Evolutionary conservation across 2,888 invertebrate species (phyloP).

Genomic region (Nudaria mundana): DNA sequence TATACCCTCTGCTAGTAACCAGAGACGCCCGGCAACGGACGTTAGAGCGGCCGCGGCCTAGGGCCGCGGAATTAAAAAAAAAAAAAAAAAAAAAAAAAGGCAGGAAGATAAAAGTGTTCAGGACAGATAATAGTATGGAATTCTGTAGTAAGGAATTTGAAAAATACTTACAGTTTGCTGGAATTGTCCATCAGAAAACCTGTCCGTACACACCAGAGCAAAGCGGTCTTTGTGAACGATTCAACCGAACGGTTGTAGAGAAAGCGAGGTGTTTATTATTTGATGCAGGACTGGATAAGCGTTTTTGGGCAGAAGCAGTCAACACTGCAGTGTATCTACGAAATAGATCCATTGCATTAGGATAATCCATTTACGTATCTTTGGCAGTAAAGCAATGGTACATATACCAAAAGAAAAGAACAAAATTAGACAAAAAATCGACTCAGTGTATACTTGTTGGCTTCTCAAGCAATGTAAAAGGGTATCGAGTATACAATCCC

Average conservation of each 20-base stretch:
- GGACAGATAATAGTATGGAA: too few species aligned
- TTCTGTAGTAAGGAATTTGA: too few species aligned
- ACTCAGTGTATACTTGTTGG: conserved; percentile 1
- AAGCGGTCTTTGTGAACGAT: conserved; percentile 14
- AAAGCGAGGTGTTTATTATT: conserved; percentile 12
- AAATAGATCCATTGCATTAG: neutral
- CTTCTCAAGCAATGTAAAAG: conserved; percentile 1
- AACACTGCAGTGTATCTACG: conserved; percentile 16
- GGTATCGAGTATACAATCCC: conserved; percentile 5
- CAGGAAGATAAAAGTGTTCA: too few species aligned
- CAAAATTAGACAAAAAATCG: conserved; percentile 3
- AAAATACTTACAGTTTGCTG: too few species aligned
- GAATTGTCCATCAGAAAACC: too few species aligned
- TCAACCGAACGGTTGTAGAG: conserved; percentile 13
- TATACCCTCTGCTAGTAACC: too few species aligned
- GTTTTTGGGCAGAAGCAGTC: conserved; percentile 18
- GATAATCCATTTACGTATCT: neutral
- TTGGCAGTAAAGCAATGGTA: neutral
- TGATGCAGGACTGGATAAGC: conserved; percentile 9
- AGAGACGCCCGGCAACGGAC: too few species aligned
- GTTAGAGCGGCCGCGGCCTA: too few species aligned
- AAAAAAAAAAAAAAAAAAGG: too few species aligned
- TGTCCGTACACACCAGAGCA: too few species aligned
- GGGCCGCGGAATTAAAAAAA: too few species aligned
- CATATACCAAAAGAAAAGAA: neutral